Evolutionary conservation across 2,797 vertebrate species (phyloP).

Genomic region (Lophotriccus pileatus): DNA sequence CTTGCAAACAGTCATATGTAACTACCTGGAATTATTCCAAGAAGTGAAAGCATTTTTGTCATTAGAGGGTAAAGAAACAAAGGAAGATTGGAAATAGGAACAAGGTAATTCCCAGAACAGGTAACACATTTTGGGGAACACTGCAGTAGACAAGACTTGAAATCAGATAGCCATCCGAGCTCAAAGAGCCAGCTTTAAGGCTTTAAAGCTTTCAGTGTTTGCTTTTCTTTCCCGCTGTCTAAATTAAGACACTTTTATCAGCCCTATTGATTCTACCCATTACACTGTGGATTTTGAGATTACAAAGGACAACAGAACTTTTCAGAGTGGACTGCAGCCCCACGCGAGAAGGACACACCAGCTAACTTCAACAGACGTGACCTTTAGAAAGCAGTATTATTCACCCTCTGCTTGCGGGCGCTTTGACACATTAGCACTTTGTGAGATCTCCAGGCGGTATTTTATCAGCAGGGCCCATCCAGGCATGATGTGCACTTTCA

Average conservation of each 20-base stretch:
- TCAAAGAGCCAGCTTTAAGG: not conserved
- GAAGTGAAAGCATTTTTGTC: not conserved
- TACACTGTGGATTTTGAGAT: not conserved
- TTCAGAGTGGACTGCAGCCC: not conserved
- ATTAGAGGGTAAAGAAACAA: not conserved
- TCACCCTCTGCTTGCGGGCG: slow-evolving; percentile 8
- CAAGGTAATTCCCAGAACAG: not conserved
- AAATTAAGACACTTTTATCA: not conserved
- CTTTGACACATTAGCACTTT: slow-evolving; percentile 49
- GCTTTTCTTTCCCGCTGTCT: not conserved
- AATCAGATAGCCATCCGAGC: not conserved
- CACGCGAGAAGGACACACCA: accelerated
- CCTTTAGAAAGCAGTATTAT: slow-evolving; percentile 43
- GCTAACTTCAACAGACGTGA: slow-evolving; percentile 44
- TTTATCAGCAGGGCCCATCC: slow-evolving; percentile 53
- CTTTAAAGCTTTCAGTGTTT: not conserved
- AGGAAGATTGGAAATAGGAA: not conserved
- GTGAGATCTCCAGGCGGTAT: slow-evolving; percentile 23
- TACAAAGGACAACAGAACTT: not conserved
- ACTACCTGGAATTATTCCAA: not conserved
- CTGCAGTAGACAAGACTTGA: not conserved
- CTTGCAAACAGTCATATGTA: not conserved
- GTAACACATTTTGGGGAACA: not conserved
- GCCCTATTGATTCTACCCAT: not conserved
- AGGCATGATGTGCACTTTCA: slow-evolving; percentile 65